Evolutionary conservation across 2,113 vertebrate species (phyloP), one percentile per base, ranked within the genome.

Genomic region (Neolamprologus longior): DNA sequence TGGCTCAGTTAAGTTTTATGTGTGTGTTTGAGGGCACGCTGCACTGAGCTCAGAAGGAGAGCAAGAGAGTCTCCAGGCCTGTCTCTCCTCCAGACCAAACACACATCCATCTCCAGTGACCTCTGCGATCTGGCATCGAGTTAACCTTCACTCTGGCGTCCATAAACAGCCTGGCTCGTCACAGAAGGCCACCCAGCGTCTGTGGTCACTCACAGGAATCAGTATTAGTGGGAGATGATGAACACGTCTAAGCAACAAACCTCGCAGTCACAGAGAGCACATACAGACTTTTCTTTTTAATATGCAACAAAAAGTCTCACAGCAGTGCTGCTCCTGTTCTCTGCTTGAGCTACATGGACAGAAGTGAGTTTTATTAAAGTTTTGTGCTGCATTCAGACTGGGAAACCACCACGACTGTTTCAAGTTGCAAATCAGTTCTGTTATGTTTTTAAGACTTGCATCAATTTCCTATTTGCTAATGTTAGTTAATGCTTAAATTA

Each of bases 1-100:
- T 33, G 14, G 50, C 85, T 82, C 83, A n/a, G 7, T 68, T 61
- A 15, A 47, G 71, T 47, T 80, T 78, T 37, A n/a, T 73, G 28
- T 88, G 81, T 45, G 47, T 50, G 61, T 88, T 45, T 14, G 86
- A 86, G 90, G 79, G 15, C 21, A 76, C 45, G 82, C 89, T 54
- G 55, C 71, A 73, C 86, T 76, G 81, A 88, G 58, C 54, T 66
- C 78, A 85, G 85, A 78, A 31, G 45, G 73, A 52, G 73, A 78
- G 45, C 24, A 1, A 78, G 73, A 83, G 76, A 24, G 76, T 17
- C 88, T 91, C 55, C 81, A 90, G 88, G 83, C 80, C 80, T 88
- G 90, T 85, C 87, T 85, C 40, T 1, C 78, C 80, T 93, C 93
- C 93, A 94, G 90, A 92, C 88, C 92, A 94, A 92, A 94, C 93